Conservation (phyloP, 2,888 invertebrate species). For the Orchesella flavescens region DNA sequence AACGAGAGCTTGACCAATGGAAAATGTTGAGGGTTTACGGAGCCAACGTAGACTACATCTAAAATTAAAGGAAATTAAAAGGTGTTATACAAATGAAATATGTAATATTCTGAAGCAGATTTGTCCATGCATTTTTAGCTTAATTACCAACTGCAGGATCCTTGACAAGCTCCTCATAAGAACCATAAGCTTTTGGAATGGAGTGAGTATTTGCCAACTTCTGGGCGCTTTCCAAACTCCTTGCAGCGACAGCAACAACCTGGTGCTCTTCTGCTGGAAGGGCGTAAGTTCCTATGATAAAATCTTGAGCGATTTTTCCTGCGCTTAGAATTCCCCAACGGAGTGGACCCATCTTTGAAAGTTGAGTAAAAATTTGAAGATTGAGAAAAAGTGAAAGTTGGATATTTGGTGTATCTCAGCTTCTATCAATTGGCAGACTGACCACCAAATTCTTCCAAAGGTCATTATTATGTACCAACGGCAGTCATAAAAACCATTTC, state of each 20-base stretch:
- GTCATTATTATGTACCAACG: too few relatives aligned
- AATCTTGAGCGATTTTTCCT: conserved; percentile 90
- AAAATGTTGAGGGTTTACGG: conserved; percentile 84
- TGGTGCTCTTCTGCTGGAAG: conserved; percentile 81
- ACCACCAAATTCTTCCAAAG: conserved; percentile 14
- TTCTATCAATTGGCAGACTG: conserved; percentile 29
- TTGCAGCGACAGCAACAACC: conserved; percentile 85
- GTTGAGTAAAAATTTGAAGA: too few relatives aligned
- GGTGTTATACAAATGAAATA: background rate
- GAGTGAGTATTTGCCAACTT: conserved; percentile 84
- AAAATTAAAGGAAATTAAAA: conserved; percentile 67
- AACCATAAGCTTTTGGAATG: conserved; percentile 83
- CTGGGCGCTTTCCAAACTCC: conserved; percentile 82
- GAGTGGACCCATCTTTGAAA: conserved; percentile 73
- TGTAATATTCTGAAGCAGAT: too few relatives aligned
- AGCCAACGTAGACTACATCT: conserved; percentile 92
- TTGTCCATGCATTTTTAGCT: too few relatives aligned
- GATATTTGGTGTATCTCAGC: too few relatives aligned
- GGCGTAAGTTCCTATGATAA: conserved; percentile 82
- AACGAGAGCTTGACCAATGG: conserved; percentile 83
- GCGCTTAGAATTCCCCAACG: conserved; percentile 91
- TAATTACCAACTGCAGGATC: conserved; percentile 77
- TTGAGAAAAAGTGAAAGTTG: too few relatives aligned
- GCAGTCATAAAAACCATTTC: too few relatives aligned
- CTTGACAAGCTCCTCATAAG: conserved; percentile 84